Evolutionary conservation across 2,113 vertebrate species (phyloP).

Genomic region (Charadrius vociferus): DNA sequence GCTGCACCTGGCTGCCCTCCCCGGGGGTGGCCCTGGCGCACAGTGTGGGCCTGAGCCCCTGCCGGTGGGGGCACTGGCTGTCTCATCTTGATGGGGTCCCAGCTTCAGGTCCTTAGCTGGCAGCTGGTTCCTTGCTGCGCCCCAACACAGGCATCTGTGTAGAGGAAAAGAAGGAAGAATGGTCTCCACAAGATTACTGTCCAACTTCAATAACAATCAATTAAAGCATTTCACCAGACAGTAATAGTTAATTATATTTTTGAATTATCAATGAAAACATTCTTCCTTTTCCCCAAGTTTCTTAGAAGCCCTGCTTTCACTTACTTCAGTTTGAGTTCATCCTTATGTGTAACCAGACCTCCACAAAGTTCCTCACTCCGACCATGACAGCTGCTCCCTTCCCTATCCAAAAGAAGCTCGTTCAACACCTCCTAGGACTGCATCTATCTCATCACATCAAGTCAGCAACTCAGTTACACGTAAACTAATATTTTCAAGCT

Average conservation of each 20-base stretch:
- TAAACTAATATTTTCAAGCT: neutral
- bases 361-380: neutral
- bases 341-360: neutral
- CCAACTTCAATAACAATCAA: neutral
- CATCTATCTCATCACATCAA: neutral
- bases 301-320: neutral
- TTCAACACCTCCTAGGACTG: neutral
- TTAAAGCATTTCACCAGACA: neutral
- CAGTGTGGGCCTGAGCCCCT: neutral
- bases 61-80: fast-evolving
- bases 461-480: neutral
- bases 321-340: neutral
- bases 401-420: neutral
- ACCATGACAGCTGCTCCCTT: neutral
- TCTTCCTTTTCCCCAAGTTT: neutral
- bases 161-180: neutral
- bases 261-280: neutral
- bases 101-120: no score
- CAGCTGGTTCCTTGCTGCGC: neutral
- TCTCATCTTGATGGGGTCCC: fast-evolving
- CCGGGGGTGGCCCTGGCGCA: no score
- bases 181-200: neutral
- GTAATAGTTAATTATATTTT: neutral
- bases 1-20: neutral
- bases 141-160: no score